Conservation (phyloP, 1,140 invertebrate species). For the Nasonia longicornis region DNA sequence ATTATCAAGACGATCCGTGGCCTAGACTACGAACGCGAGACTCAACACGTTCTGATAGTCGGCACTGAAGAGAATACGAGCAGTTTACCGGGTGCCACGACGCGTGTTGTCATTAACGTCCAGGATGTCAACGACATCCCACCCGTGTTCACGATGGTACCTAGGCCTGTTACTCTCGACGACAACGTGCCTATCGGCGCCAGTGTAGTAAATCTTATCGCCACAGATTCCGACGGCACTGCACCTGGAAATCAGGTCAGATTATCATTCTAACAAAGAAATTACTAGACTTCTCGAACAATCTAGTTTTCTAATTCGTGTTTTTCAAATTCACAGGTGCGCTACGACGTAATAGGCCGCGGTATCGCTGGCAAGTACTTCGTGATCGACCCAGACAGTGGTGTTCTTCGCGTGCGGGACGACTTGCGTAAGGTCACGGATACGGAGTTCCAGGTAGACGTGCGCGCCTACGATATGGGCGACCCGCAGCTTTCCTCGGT, state of each 20-base stretch:
- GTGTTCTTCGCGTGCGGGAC: conserved; percentile 81
- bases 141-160: conserved; percentile 85
- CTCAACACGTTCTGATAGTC: conserved; percentile 79
- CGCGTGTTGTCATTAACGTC: conserved; percentile 81
- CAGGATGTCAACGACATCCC: conserved; percentile 86
- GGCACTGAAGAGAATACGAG: conserved; percentile 85
- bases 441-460: conserved; percentile 87
- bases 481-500: conserved; percentile 86
- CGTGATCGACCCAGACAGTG: conserved; percentile 86
- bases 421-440: conserved; percentile 86
- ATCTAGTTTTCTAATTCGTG: background rate
- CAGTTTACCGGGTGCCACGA: conserved; percentile 78
- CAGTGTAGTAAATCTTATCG: conserved; percentile 81
- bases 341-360: conserved; percentile 85
- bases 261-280: background rate
- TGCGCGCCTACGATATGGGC: conserved; percentile 88
- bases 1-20: conserved; percentile 80
- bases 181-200: conserved; percentile 86
- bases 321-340: conserved; percentile 65
- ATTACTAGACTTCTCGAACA: background rate
- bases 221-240: conserved; percentile 85
- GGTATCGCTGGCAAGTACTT: conserved; percentile 87
- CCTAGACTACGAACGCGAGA: conserved; percentile 83
- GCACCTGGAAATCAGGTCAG: conserved; percentile 82
- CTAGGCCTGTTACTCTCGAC: conserved; percentile 84